Evolutionary conservation across 2,797 vertebrate species (phyloP).

Genomic region (Neostethus bicornis): DNA sequence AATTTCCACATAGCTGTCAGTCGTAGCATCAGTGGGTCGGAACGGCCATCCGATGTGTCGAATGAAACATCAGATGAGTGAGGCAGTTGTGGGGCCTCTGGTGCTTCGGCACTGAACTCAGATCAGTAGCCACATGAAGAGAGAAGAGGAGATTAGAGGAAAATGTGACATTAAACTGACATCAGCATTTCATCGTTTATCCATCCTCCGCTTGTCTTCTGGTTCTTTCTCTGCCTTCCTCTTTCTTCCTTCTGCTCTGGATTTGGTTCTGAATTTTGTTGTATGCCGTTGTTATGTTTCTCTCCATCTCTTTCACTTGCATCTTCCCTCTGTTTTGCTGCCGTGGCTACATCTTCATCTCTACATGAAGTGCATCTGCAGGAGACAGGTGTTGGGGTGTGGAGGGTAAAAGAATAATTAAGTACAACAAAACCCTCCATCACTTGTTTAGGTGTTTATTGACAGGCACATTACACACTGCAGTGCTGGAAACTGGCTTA

Average conservation of each 20-base stretch:
- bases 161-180: constrained; percentile 53
- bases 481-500: constrained; percentile 42
- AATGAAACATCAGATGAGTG: constrained; percentile 67
- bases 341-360: constrained; percentile 72
- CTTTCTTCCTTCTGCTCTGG: constrained; percentile 56
- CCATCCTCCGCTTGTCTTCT: constrained; percentile 49
- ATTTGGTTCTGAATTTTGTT: constrained; percentile 76
- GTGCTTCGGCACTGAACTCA: constrained; percentile 35
- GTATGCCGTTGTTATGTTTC: constrained; percentile 64
- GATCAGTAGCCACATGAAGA: constrained; percentile 52
- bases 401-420: constrained; percentile 58
- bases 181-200: constrained; percentile 55
- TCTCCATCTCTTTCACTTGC: constrained; percentile 53
- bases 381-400: constrained; percentile 38
- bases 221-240: constrained; percentile 37
- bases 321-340: constrained; percentile 66
- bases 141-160: constrained; percentile 66
- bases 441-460: constrained; percentile 59
- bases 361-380: constrained; percentile 88
- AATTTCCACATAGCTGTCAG: constrained; percentile 53
- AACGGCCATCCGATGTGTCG: constrained; percentile 48
- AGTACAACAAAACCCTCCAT: constrained; percentile 68
- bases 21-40: constrained; percentile 46
- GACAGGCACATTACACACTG: constrained; percentile 51
- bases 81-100: constrained; percentile 54